Evolutionary conservation across 2,113 vertebrate species (phyloP).

Genomic region (Dipodomys spectabilis): DNA sequence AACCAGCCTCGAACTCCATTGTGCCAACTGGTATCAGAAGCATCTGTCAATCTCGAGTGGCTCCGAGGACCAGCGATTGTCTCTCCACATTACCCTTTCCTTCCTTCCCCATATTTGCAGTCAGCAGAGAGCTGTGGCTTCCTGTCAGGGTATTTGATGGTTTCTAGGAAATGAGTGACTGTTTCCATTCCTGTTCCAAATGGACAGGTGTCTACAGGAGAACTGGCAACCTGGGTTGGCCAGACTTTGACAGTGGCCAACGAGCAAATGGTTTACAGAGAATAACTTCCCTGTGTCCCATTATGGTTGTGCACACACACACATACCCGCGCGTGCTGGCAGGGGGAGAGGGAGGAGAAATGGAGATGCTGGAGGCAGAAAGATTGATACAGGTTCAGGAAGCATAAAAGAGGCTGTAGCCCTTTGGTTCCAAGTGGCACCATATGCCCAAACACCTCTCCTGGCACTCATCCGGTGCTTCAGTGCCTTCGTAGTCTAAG

Average conservation of each 20-base stretch:
- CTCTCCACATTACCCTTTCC: slow-evolving; percentile 40
- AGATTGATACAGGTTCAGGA: background rate
- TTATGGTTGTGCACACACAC: background rate
- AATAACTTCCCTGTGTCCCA: slow-evolving; percentile 31
- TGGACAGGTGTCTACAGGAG: slow-evolving; percentile 79
- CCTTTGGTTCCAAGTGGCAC: background rate
- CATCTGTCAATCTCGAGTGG: background rate
- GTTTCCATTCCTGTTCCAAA: slow-evolving; percentile 79
- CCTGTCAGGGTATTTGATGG: slow-evolving; percentile 81
- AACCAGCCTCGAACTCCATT: background rate
- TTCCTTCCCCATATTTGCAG: slow-evolving; percentile 77
- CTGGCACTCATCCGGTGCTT: background rate
- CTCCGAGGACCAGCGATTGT: slow-evolving; percentile 51
- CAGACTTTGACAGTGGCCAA: slow-evolving; percentile 68
- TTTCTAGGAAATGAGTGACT: slow-evolving; percentile 79
- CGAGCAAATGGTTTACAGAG: slow-evolving; percentile 75
- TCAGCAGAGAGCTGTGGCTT: slow-evolving; percentile 63
- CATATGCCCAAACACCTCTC: background rate
- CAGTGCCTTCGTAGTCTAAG: background rate
- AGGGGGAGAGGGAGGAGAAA: background rate
- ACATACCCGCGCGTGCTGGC: background rate
- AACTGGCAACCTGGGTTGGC: slow-evolving; percentile 82
- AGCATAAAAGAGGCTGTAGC: background rate
- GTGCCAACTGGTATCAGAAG: background rate
- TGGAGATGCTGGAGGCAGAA: background rate